phyloP scores from a whole-genome alignment of 2,113 vertebrate species.

The Butorides virescens region DNA sequence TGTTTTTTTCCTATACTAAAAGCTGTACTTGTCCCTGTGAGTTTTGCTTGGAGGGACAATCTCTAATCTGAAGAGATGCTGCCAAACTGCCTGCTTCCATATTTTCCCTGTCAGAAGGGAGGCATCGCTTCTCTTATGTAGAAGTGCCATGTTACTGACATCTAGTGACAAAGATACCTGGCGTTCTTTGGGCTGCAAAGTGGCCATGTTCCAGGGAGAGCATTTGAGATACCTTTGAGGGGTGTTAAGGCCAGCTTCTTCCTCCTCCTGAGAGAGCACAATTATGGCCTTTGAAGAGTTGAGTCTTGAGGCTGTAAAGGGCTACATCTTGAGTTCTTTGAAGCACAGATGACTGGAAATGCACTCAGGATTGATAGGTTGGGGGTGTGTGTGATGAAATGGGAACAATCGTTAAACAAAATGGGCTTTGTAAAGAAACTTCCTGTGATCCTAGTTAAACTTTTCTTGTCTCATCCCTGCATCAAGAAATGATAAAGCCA shows the following conservation, averaged over 20 bases:
- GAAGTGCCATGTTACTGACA: slow-evolving; percentile 37
- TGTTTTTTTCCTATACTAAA: neutral
- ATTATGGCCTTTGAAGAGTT: neutral
- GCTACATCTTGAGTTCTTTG: neutral
- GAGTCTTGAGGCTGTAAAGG: neutral
- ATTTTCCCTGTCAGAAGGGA: slow-evolving; percentile 32
- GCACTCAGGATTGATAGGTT: neutral
- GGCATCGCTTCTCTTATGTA: neutral
- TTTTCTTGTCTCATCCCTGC: neutral
- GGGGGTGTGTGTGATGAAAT: neutral
- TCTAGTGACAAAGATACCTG: slow-evolving; percentile 39
- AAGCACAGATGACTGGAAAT: neutral
- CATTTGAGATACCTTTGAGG: neutral
- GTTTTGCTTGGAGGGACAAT: slow-evolving; percentile 22
- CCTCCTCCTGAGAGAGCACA: neutral
- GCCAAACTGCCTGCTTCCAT: neutral
- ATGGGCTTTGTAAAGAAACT: neutral
- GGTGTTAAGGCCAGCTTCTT: neutral
- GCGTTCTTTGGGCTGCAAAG: neutral
- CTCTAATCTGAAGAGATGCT: neutral
- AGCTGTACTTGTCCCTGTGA: neutral
- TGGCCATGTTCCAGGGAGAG: neutral
- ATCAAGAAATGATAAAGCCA: neutral
- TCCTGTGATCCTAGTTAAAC: neutral
- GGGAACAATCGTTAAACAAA: neutral